Evolutionary conservation across 2,888 invertebrate species (phyloP).

Genomic region (Lithodes maja): DNA sequence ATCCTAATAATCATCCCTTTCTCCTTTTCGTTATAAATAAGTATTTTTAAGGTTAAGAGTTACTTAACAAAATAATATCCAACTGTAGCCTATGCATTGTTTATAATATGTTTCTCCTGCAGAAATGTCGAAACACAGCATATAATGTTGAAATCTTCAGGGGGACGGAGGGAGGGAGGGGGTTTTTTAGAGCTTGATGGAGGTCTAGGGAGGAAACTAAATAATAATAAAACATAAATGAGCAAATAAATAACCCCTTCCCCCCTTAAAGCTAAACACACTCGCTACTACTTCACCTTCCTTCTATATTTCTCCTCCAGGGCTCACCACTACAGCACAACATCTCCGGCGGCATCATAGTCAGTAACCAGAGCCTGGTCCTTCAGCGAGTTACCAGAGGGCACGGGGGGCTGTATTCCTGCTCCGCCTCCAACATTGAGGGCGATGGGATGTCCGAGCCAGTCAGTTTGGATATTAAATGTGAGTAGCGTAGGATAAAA

Average conservation of each 20-base stretch:
- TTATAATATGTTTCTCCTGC: no score
- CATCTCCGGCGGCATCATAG: conserved; percentile 87
- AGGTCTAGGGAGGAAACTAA: no score
- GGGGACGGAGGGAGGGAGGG: neutral
- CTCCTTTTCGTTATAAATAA: no score
- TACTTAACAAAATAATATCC: no score
- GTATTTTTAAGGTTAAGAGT: no score
- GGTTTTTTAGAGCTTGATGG: no score
- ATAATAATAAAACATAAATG: no score
- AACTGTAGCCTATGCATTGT: no score
- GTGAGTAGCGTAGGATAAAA: conserved; percentile 80
- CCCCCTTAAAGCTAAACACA: no score
- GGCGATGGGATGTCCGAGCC: conserved; percentile 89
- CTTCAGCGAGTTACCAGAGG: conserved; percentile 84
- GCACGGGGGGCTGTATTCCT: conserved; percentile 90
- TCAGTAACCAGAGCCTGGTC: conserved; percentile 76
- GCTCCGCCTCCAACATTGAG: conserved; percentile 92
- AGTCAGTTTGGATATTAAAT: conserved; percentile 89
- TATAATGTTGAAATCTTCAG: neutral
- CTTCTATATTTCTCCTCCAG: conserved; percentile 76
- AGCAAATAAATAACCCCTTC: no score
- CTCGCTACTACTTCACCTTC: neutral
- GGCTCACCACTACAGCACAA: conserved; percentile 89
- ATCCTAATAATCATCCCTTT: no score
- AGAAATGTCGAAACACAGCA: no score